phyloP scores from a whole-genome alignment of 2,888 invertebrate species.

The Phanerotoma sp. region DNA sequence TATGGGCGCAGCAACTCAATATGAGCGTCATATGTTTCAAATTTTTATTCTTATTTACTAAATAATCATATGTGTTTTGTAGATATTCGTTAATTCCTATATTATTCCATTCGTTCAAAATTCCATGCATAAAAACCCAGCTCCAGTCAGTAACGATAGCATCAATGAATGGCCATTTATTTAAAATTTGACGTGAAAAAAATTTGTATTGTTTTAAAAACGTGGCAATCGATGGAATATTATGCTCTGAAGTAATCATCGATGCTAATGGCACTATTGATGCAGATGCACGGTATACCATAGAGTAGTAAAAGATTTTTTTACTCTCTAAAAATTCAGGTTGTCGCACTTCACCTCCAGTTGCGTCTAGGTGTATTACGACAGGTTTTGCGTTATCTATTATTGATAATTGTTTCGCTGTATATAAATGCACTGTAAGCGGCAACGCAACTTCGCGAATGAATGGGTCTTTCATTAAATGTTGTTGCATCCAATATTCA shows the following conservation, averaged over 20 bases:
- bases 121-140: neutral
- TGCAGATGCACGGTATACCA: neutral
- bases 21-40: neutral
- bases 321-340: neutral
- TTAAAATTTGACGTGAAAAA: too few species aligned
- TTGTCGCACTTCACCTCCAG: neutral
- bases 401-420: neutral
- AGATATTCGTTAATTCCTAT: neutral
- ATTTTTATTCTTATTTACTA: neutral
- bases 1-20: neutral
- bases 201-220: neutral
- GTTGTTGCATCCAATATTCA: neutral
- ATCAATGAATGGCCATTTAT: neutral
- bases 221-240: neutral
- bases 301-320: neutral
- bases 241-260: neutral
- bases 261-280: neutral
- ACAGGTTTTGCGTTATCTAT: neutral
- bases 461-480: neutral
- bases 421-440: neutral
- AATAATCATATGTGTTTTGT: neutral
- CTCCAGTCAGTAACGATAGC: neutral
- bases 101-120: neutral
- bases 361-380: neutral
- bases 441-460: neutral